Evolutionary conservation across 1,140 invertebrate species (phyloP).

Genomic region (Leptinotarsa defecta): DNA sequence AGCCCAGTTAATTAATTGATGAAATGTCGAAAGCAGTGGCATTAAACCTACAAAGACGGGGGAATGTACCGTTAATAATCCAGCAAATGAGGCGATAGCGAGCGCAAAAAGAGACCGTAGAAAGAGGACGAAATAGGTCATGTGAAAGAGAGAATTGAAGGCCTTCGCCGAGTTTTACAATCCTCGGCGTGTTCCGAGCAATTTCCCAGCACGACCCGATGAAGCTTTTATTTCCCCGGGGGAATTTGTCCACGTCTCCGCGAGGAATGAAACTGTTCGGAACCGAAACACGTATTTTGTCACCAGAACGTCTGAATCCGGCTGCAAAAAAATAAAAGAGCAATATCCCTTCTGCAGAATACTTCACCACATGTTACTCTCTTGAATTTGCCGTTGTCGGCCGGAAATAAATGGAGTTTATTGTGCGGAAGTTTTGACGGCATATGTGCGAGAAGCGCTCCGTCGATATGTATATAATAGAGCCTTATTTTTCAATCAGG

Average conservation of each 20-base stretch:
- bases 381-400: constrained; percentile 1
- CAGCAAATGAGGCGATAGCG: constrained; percentile 43
- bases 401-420: constrained; percentile 20
- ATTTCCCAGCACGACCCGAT: constrained; percentile 49
- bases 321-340: constrained; percentile 30
- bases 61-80: constrained; percentile 51
- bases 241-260: constrained; percentile 50
- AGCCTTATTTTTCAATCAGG: neutral
- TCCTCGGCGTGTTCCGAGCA: constrained; percentile 49
- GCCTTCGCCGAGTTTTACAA: constrained; percentile 41
- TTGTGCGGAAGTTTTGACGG: constrained; percentile 19
- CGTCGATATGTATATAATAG: neutral
- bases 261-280: constrained; percentile 46
- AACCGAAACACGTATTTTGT: constrained; percentile 51
- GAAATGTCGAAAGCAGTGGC: constrained; percentile 31
- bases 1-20: constrained; percentile 32
- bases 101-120: neutral
- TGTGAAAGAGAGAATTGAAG: constrained; percentile 6
- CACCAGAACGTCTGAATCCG: constrained; percentile 47
- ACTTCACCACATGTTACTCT: constrained; percentile 38
- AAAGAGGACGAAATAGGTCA: constrained; percentile 14
- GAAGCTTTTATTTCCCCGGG: constrained; percentile 52
- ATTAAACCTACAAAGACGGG: constrained; percentile 40
- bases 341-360: constrained; percentile 35
- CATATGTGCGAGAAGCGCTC: neutral